Percentiles rank a stretch among this genome's conserved stretches.
Conservation (phyloP, 2,888 invertebrate genomes). For the Anodontia alba region DNA sequence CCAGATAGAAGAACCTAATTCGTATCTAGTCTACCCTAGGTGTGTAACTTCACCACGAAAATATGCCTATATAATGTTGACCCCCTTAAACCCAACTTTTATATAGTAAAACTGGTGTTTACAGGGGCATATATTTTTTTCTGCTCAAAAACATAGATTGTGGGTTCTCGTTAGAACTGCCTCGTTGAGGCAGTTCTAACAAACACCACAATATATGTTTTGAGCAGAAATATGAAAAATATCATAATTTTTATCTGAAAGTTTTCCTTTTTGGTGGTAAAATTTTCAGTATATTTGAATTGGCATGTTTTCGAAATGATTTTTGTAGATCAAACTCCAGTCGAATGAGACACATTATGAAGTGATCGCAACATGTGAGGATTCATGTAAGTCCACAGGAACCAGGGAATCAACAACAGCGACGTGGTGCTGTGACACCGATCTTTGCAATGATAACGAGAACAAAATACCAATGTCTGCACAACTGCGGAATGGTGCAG, state of each 20-base stretch:
- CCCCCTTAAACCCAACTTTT: too few species aligned
- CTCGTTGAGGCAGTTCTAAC: neutral
- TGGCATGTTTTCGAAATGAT: neutral
- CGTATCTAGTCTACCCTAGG: too few species aligned
- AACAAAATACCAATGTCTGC: neutral
- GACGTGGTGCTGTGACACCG: neutral
- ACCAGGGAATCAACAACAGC: neutral
- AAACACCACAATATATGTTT: neutral
- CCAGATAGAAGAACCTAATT: too few species aligned
- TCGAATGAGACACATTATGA: neutral
- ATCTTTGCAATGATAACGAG: neutral
- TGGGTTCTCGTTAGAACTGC: neutral
- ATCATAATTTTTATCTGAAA: neutral
- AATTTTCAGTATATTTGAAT: neutral
- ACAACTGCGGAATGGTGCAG: neutral
- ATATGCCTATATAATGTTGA: too few species aligned
- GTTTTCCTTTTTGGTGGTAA: neutral
- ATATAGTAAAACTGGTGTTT: too few species aligned
- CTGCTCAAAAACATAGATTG: neutral
- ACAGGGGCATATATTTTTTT: too few species aligned
- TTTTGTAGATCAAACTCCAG: neutral
- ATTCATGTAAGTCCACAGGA: neutral
- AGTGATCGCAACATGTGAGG: neutral
- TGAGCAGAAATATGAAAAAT: neutral
- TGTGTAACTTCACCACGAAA: too few species aligned